Conservation (phyloP, 1,140 invertebrate species). For the Trachymyrmex septentrionalis region DNA sequence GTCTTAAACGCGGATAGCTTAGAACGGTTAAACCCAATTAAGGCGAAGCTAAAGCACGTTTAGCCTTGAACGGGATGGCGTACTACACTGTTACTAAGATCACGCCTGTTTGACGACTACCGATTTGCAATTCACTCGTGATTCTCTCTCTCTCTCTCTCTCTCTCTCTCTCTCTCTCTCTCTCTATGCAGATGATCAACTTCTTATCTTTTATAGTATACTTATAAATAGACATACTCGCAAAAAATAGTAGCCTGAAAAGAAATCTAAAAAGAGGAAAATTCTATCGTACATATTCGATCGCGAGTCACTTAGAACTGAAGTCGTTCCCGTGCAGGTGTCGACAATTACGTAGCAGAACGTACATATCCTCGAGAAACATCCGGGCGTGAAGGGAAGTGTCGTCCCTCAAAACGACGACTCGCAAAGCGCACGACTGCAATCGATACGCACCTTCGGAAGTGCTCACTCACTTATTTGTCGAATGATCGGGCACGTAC, state of each 20-base stretch:
- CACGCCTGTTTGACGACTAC: neutral
- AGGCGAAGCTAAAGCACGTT: slow-evolving; percentile 49
- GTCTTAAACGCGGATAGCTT: slow-evolving; percentile 47
- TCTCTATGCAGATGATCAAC: neutral
- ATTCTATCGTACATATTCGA: neutral
- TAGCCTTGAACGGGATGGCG: slow-evolving; percentile 59
- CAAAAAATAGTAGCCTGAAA: neutral
- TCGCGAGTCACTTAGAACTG: neutral
- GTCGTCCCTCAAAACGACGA: slow-evolving; percentile 13
- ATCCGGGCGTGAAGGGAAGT: slow-evolving; percentile 37
- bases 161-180: too few relatives aligned
- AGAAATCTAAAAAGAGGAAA: neutral
- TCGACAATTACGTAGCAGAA: neutral
- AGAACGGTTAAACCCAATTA: slow-evolving; percentile 51
- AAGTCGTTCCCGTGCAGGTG: neutral
- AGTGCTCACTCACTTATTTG: slow-evolving; percentile 31
- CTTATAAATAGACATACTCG: neutral
- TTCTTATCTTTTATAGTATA: neutral
- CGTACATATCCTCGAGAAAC: neutral
- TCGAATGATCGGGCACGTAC: slow-evolving; percentile 62
- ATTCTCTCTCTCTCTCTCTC: too few relatives aligned
- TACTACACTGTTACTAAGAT: slow-evolving; percentile 44
- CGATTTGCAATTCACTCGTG: slow-evolving; percentile 8
- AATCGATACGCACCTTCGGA: slow-evolving; percentile 35
- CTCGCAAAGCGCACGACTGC: neutral